phyloP scores from a whole-genome alignment of 2,797 vertebrate species.

The Martes flavigula region DNA sequence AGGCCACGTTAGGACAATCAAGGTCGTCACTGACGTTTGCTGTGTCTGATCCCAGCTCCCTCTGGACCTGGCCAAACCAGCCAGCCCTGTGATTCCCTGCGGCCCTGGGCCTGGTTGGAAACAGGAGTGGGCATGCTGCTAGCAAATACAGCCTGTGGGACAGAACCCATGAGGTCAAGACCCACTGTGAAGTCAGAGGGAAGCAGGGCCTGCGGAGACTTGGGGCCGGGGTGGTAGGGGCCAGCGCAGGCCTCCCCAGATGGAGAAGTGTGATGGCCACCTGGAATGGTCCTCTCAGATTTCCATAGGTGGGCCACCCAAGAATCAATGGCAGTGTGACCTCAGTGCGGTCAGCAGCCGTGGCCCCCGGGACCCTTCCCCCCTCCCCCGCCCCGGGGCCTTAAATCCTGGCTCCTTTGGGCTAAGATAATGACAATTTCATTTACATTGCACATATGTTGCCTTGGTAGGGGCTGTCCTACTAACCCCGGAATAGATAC shows the following conservation, averaged over 20 bases:
- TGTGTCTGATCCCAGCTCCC: neutral
- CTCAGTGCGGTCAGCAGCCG: neutral
- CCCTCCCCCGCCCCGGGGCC: neutral
- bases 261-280: neutral
- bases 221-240: no score
- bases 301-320: neutral
- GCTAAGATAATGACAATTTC: neutral
- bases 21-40: fast-evolving
- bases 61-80: neutral
- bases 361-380: neutral
- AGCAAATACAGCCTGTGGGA: neutral
- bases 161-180: neutral
- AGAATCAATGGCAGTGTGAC: neutral
- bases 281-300: neutral
- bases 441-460: neutral
- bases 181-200: neutral
- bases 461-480: neutral
- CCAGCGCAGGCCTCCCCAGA: neutral
- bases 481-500: neutral
- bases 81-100: fast-evolving
- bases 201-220: neutral
- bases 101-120: neutral
- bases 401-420: neutral
- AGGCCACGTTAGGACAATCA: neutral
- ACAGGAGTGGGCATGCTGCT: neutral